These are phyloP conservation scores for Odontomyia ornata DNA, from an alignment of 2,888 invertebrate genomes.

Conservation along the genomic window DNA sequence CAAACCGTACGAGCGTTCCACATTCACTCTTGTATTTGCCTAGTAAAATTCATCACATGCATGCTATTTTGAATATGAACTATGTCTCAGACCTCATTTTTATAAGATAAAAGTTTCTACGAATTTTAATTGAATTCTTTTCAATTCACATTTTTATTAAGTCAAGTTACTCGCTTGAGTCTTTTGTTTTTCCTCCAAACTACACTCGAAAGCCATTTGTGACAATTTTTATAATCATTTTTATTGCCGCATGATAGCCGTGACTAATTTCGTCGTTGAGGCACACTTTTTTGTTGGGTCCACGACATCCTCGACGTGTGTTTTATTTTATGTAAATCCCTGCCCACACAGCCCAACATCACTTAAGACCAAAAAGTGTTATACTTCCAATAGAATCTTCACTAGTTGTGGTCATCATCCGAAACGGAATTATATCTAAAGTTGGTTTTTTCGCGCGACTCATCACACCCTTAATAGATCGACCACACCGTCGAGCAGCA, in stretches of 20 bases:
- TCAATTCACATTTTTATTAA: too few relatives aligned
- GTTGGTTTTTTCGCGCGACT: conserved; percentile 16
- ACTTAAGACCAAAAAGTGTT: conserved; percentile 15
- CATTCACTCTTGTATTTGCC: too few relatives aligned
- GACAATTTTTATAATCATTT: conserved; percentile 32
- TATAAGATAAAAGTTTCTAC: too few relatives aligned
- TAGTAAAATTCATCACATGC: too few relatives aligned
- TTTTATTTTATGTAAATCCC: not conserved
- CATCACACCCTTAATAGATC: conserved; percentile 24
- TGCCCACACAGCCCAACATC: not conserved
- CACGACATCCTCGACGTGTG: conserved; percentile 2
- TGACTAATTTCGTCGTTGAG: conserved; percentile 2
- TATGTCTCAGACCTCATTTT: too few relatives aligned
- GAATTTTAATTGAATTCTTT: too few relatives aligned
- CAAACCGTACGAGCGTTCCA: too few relatives aligned
- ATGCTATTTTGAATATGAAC: too few relatives aligned
- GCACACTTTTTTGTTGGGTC: not conserved
- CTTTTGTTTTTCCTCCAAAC: conserved; percentile 13
- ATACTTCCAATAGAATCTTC: conserved; percentile 29
- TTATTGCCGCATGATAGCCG: conserved; percentile 15
- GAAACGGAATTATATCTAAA: conserved; percentile 24
- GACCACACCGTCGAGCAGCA: conserved; percentile 17
- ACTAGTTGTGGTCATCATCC: conserved; percentile 25
- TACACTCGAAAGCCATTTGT: conserved; percentile 10
- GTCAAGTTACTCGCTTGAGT: conserved; percentile 13